These are phyloP conservation scores for Tinamus major DNA, from an alignment of 2,797 vertebrate genomes.

Conservation along the genomic window DNA sequence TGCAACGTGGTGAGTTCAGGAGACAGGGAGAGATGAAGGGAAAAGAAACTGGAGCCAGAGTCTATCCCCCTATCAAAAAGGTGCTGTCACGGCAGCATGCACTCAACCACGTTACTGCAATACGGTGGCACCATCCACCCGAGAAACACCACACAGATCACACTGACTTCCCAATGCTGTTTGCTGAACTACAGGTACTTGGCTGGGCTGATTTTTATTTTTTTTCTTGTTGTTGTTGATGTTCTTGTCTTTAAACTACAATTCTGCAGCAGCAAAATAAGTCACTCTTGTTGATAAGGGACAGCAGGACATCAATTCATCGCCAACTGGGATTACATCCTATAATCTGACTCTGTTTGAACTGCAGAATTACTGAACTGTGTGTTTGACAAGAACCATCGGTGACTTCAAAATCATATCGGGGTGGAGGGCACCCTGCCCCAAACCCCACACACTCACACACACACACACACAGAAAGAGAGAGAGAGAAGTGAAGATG, in stretches of 20 bases:
- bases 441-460: neutral
- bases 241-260: neutral
- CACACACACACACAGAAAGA: neutral
- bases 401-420: neutral
- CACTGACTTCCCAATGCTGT: neutral
- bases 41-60: neutral
- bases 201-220: neutral
- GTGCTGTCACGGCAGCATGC: neutral
- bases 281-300: neutral
- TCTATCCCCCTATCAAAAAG: slow-evolving; percentile 15
- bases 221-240: no score
- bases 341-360: neutral
- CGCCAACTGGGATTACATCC: neutral
- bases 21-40: neutral
- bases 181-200: neutral
- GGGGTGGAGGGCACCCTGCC: neutral
- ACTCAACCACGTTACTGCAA: neutral
- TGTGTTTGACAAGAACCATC: neutral
- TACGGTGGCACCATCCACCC: neutral
- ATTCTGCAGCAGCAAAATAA: neutral
- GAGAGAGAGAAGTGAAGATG: neutral
- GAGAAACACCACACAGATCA: neutral
- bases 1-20: neutral
- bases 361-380: neutral
- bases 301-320: neutral